Percentiles rank a stretch among this genome's conserved stretches.
Conservation (phyloP, 2,888 invertebrate species). For the Clivina fossor region DNA sequence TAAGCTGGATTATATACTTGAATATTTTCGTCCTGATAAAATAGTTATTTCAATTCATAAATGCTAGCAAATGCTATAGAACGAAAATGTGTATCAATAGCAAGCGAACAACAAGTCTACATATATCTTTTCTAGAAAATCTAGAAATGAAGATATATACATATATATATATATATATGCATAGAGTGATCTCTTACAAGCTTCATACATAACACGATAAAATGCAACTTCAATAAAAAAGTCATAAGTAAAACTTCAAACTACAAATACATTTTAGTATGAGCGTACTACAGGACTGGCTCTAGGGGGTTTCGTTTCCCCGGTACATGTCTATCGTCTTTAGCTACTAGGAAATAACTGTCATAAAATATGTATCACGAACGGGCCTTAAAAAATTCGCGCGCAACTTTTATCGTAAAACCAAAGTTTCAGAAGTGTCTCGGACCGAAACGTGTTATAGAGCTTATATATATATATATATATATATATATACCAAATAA, state of each 20-base stretch:
- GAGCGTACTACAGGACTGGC: no score
- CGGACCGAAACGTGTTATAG: not conserved
- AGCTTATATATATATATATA: no score
- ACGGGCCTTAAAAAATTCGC: slow-evolving; percentile 18
- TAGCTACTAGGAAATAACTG: slow-evolving; percentile 25
- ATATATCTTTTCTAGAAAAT: no score
- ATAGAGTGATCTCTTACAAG: not conserved
- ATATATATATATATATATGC: no score
- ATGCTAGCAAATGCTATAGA: no score
- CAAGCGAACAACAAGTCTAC: not conserved
- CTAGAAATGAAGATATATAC: no score
- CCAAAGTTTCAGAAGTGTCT: slow-evolving; percentile 24
- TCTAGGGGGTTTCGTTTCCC: no score
- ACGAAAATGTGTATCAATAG: no score
- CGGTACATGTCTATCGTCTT: slow-evolving; percentile 20
- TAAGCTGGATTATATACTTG: no score
- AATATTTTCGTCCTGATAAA: no score
- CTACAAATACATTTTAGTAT: slow-evolving; percentile 20
- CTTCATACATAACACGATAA: slow-evolving; percentile 28
- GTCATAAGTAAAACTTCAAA: slow-evolving; percentile 18
- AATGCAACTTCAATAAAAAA: slow-evolving; percentile 25
- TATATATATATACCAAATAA: no score
- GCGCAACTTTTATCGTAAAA: slow-evolving; percentile 28
- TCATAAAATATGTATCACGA: slow-evolving; percentile 27
- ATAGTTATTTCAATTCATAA: no score